Evolutionary conservation across 2,888 invertebrate genomes (phyloP), one percentile per base, ranked within the genome.

Genomic region (Yponomeuta evonymella): DNA sequence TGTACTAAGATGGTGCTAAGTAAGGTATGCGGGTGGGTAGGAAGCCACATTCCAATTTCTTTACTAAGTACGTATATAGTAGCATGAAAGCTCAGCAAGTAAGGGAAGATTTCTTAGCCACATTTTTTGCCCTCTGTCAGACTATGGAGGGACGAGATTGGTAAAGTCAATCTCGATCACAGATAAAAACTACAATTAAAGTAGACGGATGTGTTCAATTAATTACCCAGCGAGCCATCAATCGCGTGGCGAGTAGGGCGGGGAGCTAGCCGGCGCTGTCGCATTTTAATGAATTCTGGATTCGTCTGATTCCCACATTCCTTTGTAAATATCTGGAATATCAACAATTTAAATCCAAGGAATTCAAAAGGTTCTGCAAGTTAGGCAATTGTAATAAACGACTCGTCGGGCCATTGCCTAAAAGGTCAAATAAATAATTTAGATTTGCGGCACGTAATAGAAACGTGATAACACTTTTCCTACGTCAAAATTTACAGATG

Each of bases 161-260:
- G 29, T 23, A 65, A 65, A 79, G 82, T 82, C 78, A 82, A 81
- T 79, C 78, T 75, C 71, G 72, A 71, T 69, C 76, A 72, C 73
- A 73, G 74, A 71, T 77, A 78, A 85, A 84, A 85, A 85, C 84
- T 76, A 78, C 73, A 75, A 81, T 79, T 75, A 78, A 79, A 77
- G 76, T 79, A 76, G 76, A 75, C 77, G 78, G 79, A 80, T 82
- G 79, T 78, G 79, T 79, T 79, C 81, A 82, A 83, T 84, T 85
- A 83, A 85, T 86, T 85, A 81, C 67, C n/a, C 43, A 15, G 51
- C 51, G 51, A 58, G 51, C 15, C 51, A 58, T 58, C 51, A 12
- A 58, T 58, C 51, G 51, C 12, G 51, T 15, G 15, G 51, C 51
- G 51, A 12, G 43, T 43, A 8, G 15, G 51, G 51, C 51, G 51